Percentiles rank a stretch among this genome's conserved stretches.
Evolutionary conservation across 2,113 vertebrate species (phyloP).

Genomic region (Podocnemis expansa): DNA sequence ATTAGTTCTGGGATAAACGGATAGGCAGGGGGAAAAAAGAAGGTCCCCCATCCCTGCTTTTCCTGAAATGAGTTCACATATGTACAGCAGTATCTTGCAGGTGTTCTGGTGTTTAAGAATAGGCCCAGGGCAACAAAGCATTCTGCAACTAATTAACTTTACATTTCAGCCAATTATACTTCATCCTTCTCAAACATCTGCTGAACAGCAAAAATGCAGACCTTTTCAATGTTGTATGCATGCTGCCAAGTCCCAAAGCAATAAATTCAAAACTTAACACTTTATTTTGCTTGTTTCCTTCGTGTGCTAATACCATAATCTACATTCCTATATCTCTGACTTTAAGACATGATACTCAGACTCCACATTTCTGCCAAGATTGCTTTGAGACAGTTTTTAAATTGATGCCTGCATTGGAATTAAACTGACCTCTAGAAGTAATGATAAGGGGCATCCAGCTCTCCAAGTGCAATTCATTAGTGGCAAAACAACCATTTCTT

Average conservation of each 20-base stretch:
- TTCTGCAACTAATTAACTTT: conserved; percentile 71
- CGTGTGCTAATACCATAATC: not conserved
- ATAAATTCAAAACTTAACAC: conserved; percentile 46
- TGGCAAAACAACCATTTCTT: not conserved
- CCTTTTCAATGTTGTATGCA: conserved; percentile 60
- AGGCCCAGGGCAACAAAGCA: conserved; percentile 61
- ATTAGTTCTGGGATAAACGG: conserved; percentile 53
- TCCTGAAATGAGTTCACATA: conserved; percentile 36
- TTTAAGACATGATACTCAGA: conserved; percentile 46
- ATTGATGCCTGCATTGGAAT: not conserved
- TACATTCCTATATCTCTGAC: conserved; percentile 7
- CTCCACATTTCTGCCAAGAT: not conserved
- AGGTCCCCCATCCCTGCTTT: not conserved
- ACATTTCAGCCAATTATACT: conserved; percentile 58
- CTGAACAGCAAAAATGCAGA: conserved; percentile 59
- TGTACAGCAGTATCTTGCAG: conserved; percentile 31
- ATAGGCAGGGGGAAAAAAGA: conserved; percentile 23
- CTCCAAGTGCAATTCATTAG: not conserved
- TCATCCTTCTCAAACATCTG: conserved; percentile 71
- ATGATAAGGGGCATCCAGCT: not conserved
- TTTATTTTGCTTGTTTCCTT: conserved; percentile 12
- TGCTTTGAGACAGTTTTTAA: conserved; percentile 14
- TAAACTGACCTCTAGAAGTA: not conserved
- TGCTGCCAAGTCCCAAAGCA: conserved; percentile 49
- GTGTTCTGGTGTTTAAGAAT: not conserved